Evolutionary conservation across 1,140 invertebrate genomes (phyloP), one percentile per base, ranked within the genome.

Genomic region (Choristoneura fumiferana): DNA sequence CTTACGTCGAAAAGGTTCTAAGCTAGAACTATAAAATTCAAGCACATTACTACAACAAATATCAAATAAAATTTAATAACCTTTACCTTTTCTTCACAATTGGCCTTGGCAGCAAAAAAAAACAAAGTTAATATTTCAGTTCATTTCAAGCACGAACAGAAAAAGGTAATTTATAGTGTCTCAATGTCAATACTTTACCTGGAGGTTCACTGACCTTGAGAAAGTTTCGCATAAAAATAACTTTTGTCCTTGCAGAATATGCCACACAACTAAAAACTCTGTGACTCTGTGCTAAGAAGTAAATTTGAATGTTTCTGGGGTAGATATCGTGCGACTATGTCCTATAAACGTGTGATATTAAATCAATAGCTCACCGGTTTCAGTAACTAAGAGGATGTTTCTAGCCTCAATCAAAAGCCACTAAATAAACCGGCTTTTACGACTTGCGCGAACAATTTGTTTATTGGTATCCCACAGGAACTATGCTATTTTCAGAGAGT

Each of bases 101-200:
- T 14, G 52, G 61, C 72, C 75, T 81, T 66, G 64, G 57, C 57
- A 69, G 78, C 74, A 69, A 57, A 22, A 70, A 56, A 60, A 65
- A 43, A 62, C 62, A 12, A 57, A 57, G 54, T 36, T 12, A 0
- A 49, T 49, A 17, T 29, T 22, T 29, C 4, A 49, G 22, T 29
- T 6, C 18, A 45, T 38, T 40, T 9, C 39, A 45, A 45, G 6
- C 8, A 29, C 22, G 22, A 29, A 6, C 2, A 29, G 2, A 6
- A 29, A 3, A 3, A 29, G 15, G 39, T 9, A 17, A 40, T 40
- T 14, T 40, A 40, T 12, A 18, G 10, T 10, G 18, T 8, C 9
- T 5, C 29, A 18, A 56, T 18, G 17, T 56, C 53, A 54, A 54
- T 54, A 45, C 14, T 43, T 34, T 56, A 14, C 22, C 22, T 29